phyloP scores from a whole-genome alignment of 1,140 invertebrate species.

The Matsumurasca onukii region DNA sequence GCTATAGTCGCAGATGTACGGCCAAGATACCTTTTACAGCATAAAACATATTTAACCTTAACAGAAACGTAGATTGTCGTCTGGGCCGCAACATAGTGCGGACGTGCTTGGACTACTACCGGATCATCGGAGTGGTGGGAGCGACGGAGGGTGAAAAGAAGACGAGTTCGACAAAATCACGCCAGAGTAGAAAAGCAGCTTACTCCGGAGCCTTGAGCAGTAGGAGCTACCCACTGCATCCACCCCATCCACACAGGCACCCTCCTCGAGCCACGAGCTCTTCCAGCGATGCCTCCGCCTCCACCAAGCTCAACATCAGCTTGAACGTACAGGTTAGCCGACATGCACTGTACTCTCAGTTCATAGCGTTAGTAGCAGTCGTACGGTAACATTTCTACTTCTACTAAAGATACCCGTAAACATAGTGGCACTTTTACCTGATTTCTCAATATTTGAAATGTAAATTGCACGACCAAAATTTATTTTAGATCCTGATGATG shows the following conservation, averaged over 20 bases:
- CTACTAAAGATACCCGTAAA: not conserved
- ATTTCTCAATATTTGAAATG: not conserved
- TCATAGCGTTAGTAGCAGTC: too few relatives aligned
- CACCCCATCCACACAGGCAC: too few relatives aligned
- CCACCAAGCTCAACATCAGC: slow-evolving; percentile 23
- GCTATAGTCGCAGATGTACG: too few relatives aligned
- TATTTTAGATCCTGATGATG: not conserved
- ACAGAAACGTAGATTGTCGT: slow-evolving; percentile 66
- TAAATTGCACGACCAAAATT: not conserved
- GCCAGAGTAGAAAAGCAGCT: slow-evolving; percentile 7
- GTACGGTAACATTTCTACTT: not conserved
- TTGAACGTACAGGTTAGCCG: slow-evolving; percentile 19
- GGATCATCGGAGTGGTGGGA: slow-evolving; percentile 60
- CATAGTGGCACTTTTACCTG: not conserved
- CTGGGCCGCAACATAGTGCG: slow-evolving; percentile 74
- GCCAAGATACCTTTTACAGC: too few relatives aligned
- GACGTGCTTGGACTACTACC: slow-evolving; percentile 79
- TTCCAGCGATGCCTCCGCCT: slow-evolving; percentile 30
- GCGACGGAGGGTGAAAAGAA: slow-evolving; percentile 14
- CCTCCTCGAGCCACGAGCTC: slow-evolving; percentile 1
- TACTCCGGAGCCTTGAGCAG: slow-evolving; percentile 24
- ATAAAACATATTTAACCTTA: too few relatives aligned
- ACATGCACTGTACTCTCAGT: too few relatives aligned
- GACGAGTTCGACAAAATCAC: slow-evolving; percentile 28
- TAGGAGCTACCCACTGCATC: not conserved